Base-by-base conservation (phyloP, 1,140 invertebrate species). In the Tetramorium alpestre region DNA sequence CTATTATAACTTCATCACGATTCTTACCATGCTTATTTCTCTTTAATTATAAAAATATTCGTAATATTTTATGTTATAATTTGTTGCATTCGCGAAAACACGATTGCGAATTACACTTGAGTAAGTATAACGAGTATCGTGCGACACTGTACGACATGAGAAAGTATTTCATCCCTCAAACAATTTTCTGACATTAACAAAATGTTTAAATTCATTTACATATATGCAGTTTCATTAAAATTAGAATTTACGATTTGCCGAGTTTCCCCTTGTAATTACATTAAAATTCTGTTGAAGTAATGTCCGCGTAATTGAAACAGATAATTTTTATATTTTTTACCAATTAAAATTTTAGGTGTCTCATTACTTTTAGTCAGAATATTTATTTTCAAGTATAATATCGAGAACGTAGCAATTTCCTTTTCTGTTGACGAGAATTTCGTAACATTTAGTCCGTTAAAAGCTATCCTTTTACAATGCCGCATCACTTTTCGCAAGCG, bases 391-490 rank as follows among this genome's bases (percentile, higher is more conserved):
- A 38, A 60, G 16, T 13, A 8, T 47, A 28, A 47, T 28, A 62
- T 77, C 11, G 25, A 33, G 3, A 41, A 44, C n/a, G 16, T 1
- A 51, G 16, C 10, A 13, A 28, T 78, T 13, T 62, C n/a, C 11
- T 60, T 49, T 44, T 49, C 28, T n/a, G 13, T 33, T 77, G 72
- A 7, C 7, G 25, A 65, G 10, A 65, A 33, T 13, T 47, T 58
- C 58, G 58, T 78, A 28, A 54, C 33, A 56, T 56, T 41, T 51
- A 70, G 54, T 25, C 38, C 5, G 49, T 70, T 81, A 70, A 70
- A 70, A 70, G 38, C 22, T n/a, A 64, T 65, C 76, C 25, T 5
- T 81, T 54, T 41, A 41, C 33, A 51, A 51, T 8, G 47, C 38
- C 33, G 80, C 44, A 38, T 58, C 54, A 56, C 28, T 10, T 72